Evolutionary conservation across 2,797 vertebrate species (phyloP).

Genomic region (Mormyrops attenuatus): DNA sequence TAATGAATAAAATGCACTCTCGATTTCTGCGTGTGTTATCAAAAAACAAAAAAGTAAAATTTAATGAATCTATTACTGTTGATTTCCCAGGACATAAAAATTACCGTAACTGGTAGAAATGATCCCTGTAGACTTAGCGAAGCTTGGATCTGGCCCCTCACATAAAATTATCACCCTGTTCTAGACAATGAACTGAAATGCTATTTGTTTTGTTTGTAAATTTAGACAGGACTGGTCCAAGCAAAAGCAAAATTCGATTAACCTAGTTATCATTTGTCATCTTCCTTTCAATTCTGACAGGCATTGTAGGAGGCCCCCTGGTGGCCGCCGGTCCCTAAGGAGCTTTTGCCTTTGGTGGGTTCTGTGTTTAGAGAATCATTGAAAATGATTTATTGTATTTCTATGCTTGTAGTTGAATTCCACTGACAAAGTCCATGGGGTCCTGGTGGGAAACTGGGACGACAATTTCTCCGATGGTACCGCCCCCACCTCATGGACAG

Average conservation of each 20-base stretch:
- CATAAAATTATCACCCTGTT: not conserved
- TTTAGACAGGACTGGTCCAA: not conserved
- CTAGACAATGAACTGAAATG: not conserved
- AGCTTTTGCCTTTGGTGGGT: not conserved
- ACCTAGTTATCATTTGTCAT: not conserved
- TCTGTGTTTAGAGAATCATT: not conserved
- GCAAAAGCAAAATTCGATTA: not conserved
- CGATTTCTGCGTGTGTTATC: not conserved
- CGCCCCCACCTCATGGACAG: slow-evolving; percentile 78
- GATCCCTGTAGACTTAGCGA: not conserved
- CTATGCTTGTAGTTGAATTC: slow-evolving; percentile 70
- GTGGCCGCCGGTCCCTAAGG: not conserved
- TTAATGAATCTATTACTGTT: not conserved
- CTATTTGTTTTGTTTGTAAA: not conserved
- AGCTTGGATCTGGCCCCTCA: not conserved
- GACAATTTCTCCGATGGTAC: slow-evolving; percentile 61
- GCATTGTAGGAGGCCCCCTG: not conserved
- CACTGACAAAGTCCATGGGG: slow-evolving; percentile 71
- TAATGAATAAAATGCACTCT: not conserved
- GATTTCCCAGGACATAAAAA: not conserved
- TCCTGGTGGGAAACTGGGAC: slow-evolving; percentile 80
- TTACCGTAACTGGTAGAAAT: not conserved
- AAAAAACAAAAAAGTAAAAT: not conserved
- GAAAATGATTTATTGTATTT: not conserved
- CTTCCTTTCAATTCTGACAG: not conserved